Base-by-base conservation (phyloP, 2,113 vertebrate genomes). In the Marmota flaviventris region DNA sequence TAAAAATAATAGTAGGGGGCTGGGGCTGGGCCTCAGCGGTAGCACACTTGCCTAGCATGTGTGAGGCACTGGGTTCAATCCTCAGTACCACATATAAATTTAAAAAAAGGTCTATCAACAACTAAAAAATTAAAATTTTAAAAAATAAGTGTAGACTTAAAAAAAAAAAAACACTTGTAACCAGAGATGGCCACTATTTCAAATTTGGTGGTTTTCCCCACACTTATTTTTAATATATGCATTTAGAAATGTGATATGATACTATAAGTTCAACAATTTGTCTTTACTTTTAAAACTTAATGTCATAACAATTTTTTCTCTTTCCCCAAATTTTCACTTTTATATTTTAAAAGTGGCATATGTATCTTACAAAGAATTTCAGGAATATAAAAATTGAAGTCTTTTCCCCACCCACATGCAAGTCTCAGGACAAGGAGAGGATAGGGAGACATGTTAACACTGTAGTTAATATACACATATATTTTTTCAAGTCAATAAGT, bases 271-370 rank as follows among this genome's bases (percentile, higher is more conserved):
- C 3, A 76, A 11, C n/a, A 69, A 89, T 94, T 85, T 83, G 69
- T 61, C 4, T 48, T 76, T 81, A 42, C 4, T 48, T 82, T 81
- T 79, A 88, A 88, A 45, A 63, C 77, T 81, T 92, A 92, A 69
- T 12, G 39, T 85, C 58, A 83, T 45, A 69, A 69, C 42, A 18
- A 48, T 27, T 91, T 94, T 94, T 13, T 84, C 32, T 69, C 78
- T 84, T 37, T 75, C 51, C 27, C 3, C 42, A 87, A 24, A 93
- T 51, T 92, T 94, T 94, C 22, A 95, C 48, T 70, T 75, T 82
- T 81, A 79, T 78, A 63, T 72, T 67, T 83, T 48, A 56, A 84
- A 89, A 37, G 32, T 85, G 37, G 8, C 42, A 65, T 42, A 22
- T n/a, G 70, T 78, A 39, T 92, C 29, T 78, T 89, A 58, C 17